phyloP scores from a whole-genome alignment of 2,797 vertebrate genomes.

The Octomys mimax region DNA sequence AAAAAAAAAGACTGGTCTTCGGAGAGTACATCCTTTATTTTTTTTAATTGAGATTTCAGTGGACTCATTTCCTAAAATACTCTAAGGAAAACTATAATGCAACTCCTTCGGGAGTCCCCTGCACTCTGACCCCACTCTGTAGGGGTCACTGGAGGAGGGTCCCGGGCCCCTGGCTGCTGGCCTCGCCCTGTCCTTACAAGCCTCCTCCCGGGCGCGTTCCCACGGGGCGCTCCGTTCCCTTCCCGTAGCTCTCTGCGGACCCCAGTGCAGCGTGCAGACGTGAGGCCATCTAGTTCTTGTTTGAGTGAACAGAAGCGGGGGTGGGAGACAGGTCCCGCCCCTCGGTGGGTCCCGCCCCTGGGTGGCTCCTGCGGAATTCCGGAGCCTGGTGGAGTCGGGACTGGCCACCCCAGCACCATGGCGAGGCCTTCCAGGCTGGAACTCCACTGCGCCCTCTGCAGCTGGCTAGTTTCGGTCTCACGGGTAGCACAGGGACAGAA shows the following conservation, averaged over 20 bases:
- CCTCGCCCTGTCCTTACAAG: rapidly evolving
- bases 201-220: too few relatives aligned
- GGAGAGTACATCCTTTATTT: slow-evolving; percentile 77
- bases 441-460: not conserved
- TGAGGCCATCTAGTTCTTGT: not conserved
- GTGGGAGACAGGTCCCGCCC: not conserved
- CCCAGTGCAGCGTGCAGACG: not conserved
- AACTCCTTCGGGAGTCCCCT: not conserved
- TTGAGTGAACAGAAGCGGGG: not conserved
- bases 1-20: slow-evolving; percentile 82
- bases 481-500: not conserved
- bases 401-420: not conserved
- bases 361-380: not conserved
- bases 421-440: not conserved
- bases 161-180: too few relatives aligned
- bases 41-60: slow-evolving; percentile 29
- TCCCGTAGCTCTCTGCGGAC: not conserved
- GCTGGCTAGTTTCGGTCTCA: not conserved
- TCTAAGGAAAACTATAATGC: not conserved
- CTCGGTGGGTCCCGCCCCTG: too few relatives aligned
- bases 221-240: not conserved
- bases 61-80: not conserved
- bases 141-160: not conserved
- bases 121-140: too few relatives aligned
- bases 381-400: not conserved